Conservation (phyloP, 2,113 vertebrate species). For the Myxocyprinus asiaticus region DNA sequence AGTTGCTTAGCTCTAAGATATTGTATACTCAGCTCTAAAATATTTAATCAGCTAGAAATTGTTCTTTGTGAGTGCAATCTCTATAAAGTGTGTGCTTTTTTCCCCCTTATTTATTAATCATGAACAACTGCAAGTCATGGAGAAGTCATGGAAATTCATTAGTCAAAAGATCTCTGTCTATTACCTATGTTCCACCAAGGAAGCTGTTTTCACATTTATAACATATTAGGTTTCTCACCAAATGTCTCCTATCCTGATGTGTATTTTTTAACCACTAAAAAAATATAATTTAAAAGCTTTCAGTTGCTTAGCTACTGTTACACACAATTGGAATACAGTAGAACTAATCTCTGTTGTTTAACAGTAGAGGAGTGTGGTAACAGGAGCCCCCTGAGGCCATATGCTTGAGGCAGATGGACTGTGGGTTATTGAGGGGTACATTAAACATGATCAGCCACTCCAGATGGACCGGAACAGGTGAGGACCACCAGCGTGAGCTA, state of each 20-base stretch:
- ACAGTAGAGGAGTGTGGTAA: conserved; percentile 39
- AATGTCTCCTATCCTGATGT: neutral
- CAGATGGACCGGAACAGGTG: conserved; percentile 28
- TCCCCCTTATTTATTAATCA: no score
- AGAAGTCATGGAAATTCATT: no score
- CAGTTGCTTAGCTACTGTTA: conserved; percentile 11
- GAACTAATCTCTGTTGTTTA: neutral
- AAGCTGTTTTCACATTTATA: neutral
- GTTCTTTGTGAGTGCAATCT: no score
- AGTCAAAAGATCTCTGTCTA: no score
- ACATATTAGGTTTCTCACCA: conserved; percentile 6
- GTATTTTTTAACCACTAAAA: neutral
- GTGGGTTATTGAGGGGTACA: conserved; percentile 25
- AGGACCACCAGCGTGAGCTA: conserved; percentile 39
- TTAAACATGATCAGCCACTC: conserved; percentile 39
- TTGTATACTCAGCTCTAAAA: no score
- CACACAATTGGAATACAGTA: conserved; percentile 19
- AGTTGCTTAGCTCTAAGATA: no score
- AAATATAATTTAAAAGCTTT: conserved; percentile 10
- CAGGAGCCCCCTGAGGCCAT: conserved; percentile 48
- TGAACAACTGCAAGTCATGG: no score
- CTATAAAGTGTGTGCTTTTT: no score
- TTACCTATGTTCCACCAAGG: no score
- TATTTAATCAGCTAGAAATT: no score
- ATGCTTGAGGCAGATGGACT: conserved; percentile 56